A percentile compares a stretch with the other conserved stretches of the same genome.
Evolutionary conservation across 2,888 invertebrate genomes (phyloP).

Genomic region (Sipunculus nudus): DNA sequence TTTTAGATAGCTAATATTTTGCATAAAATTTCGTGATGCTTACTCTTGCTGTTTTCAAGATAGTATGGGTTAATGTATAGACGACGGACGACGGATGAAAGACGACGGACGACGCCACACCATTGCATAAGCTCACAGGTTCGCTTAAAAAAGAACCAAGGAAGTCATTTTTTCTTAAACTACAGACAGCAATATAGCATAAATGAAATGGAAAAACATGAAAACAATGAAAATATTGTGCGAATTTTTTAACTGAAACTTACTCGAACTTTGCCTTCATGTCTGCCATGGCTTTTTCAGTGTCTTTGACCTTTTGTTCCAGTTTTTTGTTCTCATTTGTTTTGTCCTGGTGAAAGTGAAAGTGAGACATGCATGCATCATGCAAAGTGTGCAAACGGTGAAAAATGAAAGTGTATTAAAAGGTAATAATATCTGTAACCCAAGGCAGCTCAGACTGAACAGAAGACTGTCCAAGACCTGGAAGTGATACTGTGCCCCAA

Average conservation of each 20-base stretch:
- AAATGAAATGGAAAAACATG: background rate
- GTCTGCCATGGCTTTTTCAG: slow-evolving; percentile 53
- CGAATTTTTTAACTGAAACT: slow-evolving; percentile 30
- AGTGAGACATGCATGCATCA: background rate
- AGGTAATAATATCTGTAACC: no score
- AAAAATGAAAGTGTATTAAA: no score
- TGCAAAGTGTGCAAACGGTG: background rate
- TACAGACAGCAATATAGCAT: background rate
- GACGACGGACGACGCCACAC: no score
- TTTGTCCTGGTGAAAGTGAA: slow-evolving; percentile 52
- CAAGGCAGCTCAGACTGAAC: no score
- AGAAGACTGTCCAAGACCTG: background rate
- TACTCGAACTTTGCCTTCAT: slow-evolving; percentile 40
- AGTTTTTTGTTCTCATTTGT: slow-evolving; percentile 61
- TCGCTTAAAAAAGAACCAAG: no score
- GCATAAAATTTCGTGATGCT: no score
- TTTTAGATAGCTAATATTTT: no score
- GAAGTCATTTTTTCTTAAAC: background rate
- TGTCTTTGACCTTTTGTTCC: slow-evolving; percentile 52
- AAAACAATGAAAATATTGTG: background rate
- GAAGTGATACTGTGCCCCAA: no score
- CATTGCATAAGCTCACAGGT: no score
- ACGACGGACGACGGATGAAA: no score
- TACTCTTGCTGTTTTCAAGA: no score
- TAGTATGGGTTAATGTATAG: no score